phyloP scores from a whole-genome alignment of 53 echinoderm and acorn worm genomes.

The Paracentrotus lividus region DNA sequence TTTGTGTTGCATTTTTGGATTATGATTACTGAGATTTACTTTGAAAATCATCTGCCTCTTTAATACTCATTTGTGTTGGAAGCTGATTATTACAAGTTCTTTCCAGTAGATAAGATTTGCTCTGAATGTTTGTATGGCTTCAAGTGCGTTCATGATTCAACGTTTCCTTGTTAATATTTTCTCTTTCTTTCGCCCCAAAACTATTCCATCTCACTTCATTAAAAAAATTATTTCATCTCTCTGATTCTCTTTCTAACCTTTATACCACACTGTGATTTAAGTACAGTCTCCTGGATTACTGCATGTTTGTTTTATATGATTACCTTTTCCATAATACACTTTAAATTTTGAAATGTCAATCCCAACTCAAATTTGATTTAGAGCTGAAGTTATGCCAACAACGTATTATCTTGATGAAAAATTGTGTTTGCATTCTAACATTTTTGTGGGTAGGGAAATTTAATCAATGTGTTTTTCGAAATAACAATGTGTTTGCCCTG shows the following conservation, averaged over 20 bases:
- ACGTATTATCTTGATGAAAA: background rate
- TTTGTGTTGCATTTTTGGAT: background rate
- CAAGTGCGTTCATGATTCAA: too few species aligned
- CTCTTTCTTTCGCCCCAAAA: background rate
- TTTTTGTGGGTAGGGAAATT: background rate
- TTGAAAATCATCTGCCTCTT: too few species aligned
- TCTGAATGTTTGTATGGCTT: too few species aligned
- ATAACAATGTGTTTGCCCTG: background rate
- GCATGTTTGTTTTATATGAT: background rate
- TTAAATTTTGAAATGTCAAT: background rate
- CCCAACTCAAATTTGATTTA: background rate
- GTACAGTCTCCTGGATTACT: conserved; percentile 6
- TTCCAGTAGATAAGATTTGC: too few species aligned
- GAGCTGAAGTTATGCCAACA: background rate
- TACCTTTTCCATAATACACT: background rate
- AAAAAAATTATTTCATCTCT: background rate
- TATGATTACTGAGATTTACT: too few species aligned
- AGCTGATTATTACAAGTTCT: too few species aligned
- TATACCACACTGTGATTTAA: background rate
- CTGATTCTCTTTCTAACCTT: background rate
- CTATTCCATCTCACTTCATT: background rate
- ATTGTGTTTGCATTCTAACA: background rate
- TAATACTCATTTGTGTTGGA: too few species aligned
- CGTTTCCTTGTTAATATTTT: too few species aligned
- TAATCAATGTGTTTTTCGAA: background rate